Conservation (phyloP, 2,113 vertebrate genomes). For the Podarcis cretensis region DNA sequence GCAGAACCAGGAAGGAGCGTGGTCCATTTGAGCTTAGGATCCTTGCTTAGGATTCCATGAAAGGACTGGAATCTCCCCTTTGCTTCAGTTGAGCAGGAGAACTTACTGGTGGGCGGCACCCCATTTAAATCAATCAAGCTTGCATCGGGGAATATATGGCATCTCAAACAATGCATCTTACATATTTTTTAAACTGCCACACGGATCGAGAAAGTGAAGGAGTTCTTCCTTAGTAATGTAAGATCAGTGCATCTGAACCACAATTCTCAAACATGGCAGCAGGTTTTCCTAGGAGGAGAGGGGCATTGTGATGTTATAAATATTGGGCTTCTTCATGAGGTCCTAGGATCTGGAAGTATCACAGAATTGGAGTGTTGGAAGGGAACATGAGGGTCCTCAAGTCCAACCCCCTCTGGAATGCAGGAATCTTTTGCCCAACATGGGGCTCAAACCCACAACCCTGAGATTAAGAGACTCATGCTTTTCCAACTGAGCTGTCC, state of each 20-base stretch:
- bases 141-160: background rate
- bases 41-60: too few relatives aligned
- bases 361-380: too few relatives aligned
- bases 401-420: too few relatives aligned
- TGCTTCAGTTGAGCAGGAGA: background rate
- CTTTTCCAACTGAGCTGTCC: too few relatives aligned
- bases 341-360: too few relatives aligned
- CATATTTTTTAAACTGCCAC: background rate
- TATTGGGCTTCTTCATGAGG: too few relatives aligned
- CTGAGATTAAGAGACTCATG: too few relatives aligned
- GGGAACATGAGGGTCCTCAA: too few relatives aligned
- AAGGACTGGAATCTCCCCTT: background rate
- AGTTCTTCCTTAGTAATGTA: slow-evolving; percentile 49
- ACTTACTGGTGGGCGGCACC: background rate
- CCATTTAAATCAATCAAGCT: slow-evolving; percentile 59
- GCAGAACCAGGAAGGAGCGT: slow-evolving; percentile 35
- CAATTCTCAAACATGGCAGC: background rate
- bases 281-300: background rate
- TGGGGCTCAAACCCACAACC: too few relatives aligned
- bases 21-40: background rate
- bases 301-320: too few relatives aligned
- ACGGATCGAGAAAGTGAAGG: background rate
- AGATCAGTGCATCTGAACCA: slow-evolving; percentile 48
- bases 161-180: slow-evolving; percentile 28
- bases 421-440: too few relatives aligned